phyloP scores from a whole-genome alignment of 2,888 invertebrate species.

The Fragum sueziense region DNA sequence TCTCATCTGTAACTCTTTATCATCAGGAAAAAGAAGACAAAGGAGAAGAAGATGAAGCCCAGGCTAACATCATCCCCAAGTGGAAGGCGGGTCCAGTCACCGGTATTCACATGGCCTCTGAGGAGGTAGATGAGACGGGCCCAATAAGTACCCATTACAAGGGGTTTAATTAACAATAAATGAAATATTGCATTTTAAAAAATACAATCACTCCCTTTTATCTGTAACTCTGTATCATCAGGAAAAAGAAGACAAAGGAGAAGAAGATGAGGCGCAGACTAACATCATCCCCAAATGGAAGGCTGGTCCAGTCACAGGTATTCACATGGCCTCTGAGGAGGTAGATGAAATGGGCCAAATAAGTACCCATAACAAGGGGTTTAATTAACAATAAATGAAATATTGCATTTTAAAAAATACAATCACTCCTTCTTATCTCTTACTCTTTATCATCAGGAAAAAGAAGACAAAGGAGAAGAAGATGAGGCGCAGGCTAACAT shows the following conservation, averaged over 20 bases:
- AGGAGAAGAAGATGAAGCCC: slow-evolving; percentile 76
- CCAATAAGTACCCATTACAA: too few species aligned
- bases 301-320: slow-evolving; percentile 77
- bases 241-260: slow-evolving; percentile 75
- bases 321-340: slow-evolving; percentile 76
- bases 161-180: too few species aligned
- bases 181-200: too few species aligned
- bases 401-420: too few species aligned
- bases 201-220: too few species aligned
- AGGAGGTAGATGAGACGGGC: too few species aligned
- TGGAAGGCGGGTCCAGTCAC: slow-evolving; percentile 80
- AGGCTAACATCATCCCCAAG: slow-evolving; percentile 75
- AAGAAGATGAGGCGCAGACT: slow-evolving; percentile 76
- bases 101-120: slow-evolving; percentile 76
- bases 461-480: slow-evolving; percentile 76
- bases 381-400: too few species aligned
- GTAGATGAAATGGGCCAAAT: too few species aligned
- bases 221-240: too few species aligned
- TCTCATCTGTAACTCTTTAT: too few species aligned
- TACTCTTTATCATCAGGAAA: slow-evolving; percentile 64
- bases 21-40: slow-evolving; percentile 75
- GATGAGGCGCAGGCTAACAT: slow-evolving; percentile 76
- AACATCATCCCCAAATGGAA: slow-evolving; percentile 80
- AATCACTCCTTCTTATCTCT: not conserved
- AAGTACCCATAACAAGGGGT: too few species aligned